Conservation (phyloP, 2,888 invertebrate species). For the Drosophila testacea region DNA sequence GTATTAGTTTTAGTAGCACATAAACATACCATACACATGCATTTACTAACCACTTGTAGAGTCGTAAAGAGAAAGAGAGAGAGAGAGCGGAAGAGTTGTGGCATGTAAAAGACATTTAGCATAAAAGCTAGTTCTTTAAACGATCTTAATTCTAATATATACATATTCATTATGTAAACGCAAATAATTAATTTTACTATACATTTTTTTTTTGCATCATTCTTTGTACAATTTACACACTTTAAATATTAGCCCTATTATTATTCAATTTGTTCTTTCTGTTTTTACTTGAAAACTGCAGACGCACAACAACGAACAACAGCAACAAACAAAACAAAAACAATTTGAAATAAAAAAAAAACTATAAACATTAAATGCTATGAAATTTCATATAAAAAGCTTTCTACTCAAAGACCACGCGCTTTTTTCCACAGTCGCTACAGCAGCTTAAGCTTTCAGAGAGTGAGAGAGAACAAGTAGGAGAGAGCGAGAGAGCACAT, state of each 20-base stretch:
- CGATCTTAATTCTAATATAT: too few relatives aligned
- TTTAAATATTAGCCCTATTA: conserved; percentile 35
- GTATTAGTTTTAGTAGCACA: conserved; percentile 14
- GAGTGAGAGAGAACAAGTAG: conserved; percentile 2
- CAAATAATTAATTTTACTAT: too few relatives aligned
- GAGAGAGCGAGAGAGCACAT: conserved; percentile 9
- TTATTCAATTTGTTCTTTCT: conserved; percentile 12
- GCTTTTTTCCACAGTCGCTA: conserved; percentile 31
- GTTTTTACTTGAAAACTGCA: conserved; percentile 20
- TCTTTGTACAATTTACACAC: conserved; percentile 8
- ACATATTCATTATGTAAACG: too few relatives aligned
- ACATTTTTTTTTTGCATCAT: conserved; percentile 11
- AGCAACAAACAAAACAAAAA: conserved; percentile 25
- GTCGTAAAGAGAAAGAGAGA: conserved; percentile 9
- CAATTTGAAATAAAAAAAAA: conserved; percentile 34
- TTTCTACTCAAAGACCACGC: conserved; percentile 24
- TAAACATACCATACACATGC: background rate
- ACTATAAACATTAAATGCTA: conserved; percentile 10
- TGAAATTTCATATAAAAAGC: conserved; percentile 18
- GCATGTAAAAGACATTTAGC: conserved; percentile 39
- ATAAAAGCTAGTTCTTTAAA: conserved; percentile 15
- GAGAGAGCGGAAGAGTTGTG: background rate
- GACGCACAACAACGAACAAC: conserved; percentile 11
- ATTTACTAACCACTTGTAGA: conserved; percentile 25
- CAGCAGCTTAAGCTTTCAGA: conserved; percentile 15